Evolutionary conservation across 2,888 invertebrate genomes (phyloP).

Genomic region (Phengaris alcon): DNA sequence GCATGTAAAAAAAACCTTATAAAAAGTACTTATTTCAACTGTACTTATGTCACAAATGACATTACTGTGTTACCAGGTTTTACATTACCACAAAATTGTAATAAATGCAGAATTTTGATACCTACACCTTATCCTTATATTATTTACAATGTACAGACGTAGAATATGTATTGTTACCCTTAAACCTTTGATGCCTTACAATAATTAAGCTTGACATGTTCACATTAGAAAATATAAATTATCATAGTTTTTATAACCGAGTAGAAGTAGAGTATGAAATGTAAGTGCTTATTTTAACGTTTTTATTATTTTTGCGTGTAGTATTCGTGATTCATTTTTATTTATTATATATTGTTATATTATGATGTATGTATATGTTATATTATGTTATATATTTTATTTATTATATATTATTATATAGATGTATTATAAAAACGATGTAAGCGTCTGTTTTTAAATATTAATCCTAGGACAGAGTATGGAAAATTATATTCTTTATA

Average conservation of each 20-base stretch:
- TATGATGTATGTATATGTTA: too few relatives aligned
- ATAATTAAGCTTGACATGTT: conserved; percentile 1
- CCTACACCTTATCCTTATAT: neutral
- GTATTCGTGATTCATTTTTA: too few relatives aligned
- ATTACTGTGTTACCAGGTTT: conserved; percentile 20
- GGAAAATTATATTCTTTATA: too few relatives aligned
- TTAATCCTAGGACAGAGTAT: too few relatives aligned
- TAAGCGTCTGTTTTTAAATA: too few relatives aligned
- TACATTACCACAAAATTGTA: conserved; percentile 19
- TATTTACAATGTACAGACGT: neutral
- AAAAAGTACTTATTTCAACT: conserved; percentile 19
- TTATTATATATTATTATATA: too few relatives aligned
- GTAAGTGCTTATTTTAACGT: neutral
- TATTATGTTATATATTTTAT: too few relatives aligned
- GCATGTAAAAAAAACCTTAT: neutral
- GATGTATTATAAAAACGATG: too few relatives aligned
- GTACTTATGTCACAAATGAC: conserved; percentile 15
- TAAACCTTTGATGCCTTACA: neutral
- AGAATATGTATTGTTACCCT: neutral
- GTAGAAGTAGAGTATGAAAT: neutral
- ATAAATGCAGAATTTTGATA: neutral
- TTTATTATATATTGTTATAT: too few relatives aligned
- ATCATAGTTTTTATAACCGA: conserved; percentile 13
- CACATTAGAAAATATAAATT: conserved; percentile 4
- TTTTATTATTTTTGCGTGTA: too few relatives aligned